These are phyloP conservation scores for Miniopterus natalensis DNA, from an alignment of 2,113 vertebrate species.

Conservation along the genomic window DNA sequence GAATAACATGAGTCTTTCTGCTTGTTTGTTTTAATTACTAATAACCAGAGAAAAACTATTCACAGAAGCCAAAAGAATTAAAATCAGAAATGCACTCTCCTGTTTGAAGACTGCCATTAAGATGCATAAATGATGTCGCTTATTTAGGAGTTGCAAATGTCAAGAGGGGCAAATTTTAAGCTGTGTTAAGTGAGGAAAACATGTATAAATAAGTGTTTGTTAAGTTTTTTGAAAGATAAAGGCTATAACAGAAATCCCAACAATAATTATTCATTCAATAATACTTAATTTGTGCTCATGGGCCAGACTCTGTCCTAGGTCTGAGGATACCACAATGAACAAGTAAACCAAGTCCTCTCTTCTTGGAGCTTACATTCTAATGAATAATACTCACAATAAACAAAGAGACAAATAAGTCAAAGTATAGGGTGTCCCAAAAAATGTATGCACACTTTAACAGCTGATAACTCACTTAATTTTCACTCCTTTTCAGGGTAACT, in stretches of 20 bases:
- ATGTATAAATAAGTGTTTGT: background rate
- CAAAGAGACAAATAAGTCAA: background rate
- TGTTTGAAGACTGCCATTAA: background rate
- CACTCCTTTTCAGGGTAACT: no score
- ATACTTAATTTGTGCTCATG: background rate
- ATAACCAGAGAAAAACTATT: conserved; percentile 73
- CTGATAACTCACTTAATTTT: no score
- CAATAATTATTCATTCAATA: background rate
- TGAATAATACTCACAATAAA: background rate
- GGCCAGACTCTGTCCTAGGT: background rate
- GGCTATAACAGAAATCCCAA: background rate
- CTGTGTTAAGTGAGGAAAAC: background rate
- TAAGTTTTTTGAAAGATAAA: background rate
- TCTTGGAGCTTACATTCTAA: background rate
- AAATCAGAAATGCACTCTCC: conserved; percentile 50
- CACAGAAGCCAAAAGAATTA: conserved; percentile 77
- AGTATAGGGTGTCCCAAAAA: no score
- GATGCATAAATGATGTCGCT: background rate
- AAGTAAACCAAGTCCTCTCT: background rate
- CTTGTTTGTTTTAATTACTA: conserved; percentile 84
- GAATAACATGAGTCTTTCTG: conserved; percentile 85
- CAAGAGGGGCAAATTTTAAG: background rate
- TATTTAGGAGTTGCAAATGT: background rate
- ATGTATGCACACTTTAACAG: no score
- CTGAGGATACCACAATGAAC: background rate